Base-by-base conservation (phyloP, 2,113 vertebrate genomes). In the Garra rufa region DNA sequence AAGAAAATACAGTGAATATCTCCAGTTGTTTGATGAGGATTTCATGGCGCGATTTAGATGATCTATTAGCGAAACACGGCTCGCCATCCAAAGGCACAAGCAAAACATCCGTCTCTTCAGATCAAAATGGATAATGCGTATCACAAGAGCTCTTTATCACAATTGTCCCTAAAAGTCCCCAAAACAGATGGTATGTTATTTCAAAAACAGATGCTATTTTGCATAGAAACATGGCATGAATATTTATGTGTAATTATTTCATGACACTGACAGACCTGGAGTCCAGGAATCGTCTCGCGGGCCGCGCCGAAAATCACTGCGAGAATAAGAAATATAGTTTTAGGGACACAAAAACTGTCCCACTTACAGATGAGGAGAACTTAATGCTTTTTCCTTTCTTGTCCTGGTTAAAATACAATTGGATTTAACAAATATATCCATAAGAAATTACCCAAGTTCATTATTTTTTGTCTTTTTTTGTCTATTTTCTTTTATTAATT, bases 181-280 rank as follows among this genome's bases (percentile, higher is more conserved):
- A 86, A 84, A 82, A 90, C 94, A 95, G 94, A 95, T 95, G 94
- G 94, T 83, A 63, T 57, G 89, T 88, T 91, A 91, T 90, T 93
- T 87, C 86, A 90, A 93, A 57, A 92, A 85, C 94, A 94, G 94
- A 91, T 94, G 94, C 91, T 94, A 91, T 93, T 95, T 94, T 91
- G 92, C 94, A 93, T 90, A 85, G 78, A 55, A 89, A 88, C 91
- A 88, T 57, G 69, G 84, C 88, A 93, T 94, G 93, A 94, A 95
- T 95, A 95, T 94, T 88, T 65, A 95, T 93, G 89, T 8, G 34
- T 81, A 86, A 92, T 94, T 92, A 93, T 89, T 91, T 91, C 69
- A 88, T 87, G 92, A 93, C 92, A 91, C 91, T 28, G 76, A 89
- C 87, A 88, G 87, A 90, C 90, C 87, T 79, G 67, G 26, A 80